Evolutionary conservation across 2,888 invertebrate species (phyloP).

Genomic region (Sicus ferrugineus): DNA sequence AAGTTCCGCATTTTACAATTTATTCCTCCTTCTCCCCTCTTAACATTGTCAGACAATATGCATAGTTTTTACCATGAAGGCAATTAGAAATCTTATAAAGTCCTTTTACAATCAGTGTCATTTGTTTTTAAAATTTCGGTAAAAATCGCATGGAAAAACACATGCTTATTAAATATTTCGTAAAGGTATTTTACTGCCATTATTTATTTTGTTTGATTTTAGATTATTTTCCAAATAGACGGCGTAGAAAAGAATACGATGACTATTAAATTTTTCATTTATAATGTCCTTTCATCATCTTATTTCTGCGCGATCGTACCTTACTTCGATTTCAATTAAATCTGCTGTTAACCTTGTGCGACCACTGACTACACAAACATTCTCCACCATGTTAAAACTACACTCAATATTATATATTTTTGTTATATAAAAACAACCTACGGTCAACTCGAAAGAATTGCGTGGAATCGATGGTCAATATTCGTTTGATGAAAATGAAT

Average conservation of each 20-base stretch:
- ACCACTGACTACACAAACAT: not conserved
- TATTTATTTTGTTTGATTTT: constrained; percentile 44
- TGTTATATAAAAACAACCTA: not conserved
- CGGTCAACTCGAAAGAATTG: constrained; percentile 45
- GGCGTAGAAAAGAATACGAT: constrained; percentile 53
- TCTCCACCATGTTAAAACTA: not conserved
- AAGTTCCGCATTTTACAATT: too few relatives aligned
- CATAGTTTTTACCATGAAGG: too few relatives aligned
- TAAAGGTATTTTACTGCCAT: constrained; percentile 2
- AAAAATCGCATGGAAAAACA: too few relatives aligned
- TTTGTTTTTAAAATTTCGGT: too few relatives aligned
- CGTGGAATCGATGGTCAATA: constrained; percentile 57
- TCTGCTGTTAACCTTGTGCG: not conserved
- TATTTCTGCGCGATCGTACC: constrained; percentile 24
- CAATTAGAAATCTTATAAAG: too few relatives aligned
- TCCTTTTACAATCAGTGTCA: too few relatives aligned
- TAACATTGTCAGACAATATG: too few relatives aligned
- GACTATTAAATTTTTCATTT: constrained; percentile 22
- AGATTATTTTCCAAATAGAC: constrained; percentile 61
- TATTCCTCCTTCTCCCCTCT: too few relatives aligned
- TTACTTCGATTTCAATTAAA: not conserved
- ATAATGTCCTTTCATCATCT: constrained; percentile 22
- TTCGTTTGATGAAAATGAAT: constrained; percentile 48
- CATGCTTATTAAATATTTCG: too few relatives aligned
- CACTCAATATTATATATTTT: not conserved